Evolutionary conservation across 2,888 invertebrate genomes (phyloP), one percentile per base, ranked within the genome.

Genomic region (Antitype chi): DNA sequence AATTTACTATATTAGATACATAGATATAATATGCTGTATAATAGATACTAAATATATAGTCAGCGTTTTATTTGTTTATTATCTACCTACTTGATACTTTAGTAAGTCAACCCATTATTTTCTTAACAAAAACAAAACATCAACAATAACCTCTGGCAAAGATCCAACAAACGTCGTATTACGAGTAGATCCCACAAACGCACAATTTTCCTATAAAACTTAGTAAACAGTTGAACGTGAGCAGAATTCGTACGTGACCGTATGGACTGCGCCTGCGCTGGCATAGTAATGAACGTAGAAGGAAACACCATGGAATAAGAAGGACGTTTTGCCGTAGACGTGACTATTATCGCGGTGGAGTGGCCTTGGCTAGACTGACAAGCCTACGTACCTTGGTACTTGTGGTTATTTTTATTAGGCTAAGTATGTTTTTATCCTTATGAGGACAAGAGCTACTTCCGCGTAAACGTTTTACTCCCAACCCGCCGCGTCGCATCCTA

Each of bases 261-360:
- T 47, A 64, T 66, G 64, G 28, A 7, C 68, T 47, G 77, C 69
- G 77, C 25, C 77, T 62, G 76, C 68, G 53, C 9, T 1, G 60
- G 84, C 78, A 87, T 87, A 78, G 38, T 75, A 87, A 87, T 87
- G 77, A 81, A 74, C 68, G 32, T 79, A 81, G 77, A 82, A 84
- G 84, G 84, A 88, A 85, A 87, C 86, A 69, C 78, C 70, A 79
- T 80, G 69, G 78, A 53, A 43, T 32, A 53, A 81, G 77, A 87
- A 84, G 85, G 82, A 81, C 82, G 64, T 59, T 25, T 59, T 32
- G 47, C 0, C 13, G 1, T 13, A 62, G 11, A 86, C 87, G 87
- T 87, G 87, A 84, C 86, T 49, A 79, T 81, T 70, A 52, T 60
- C 86, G 60, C 55, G 25, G 17, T 63, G 43, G 20, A 13, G 20